Base-by-base conservation (phyloP, 2,888 invertebrate genomes). In the Lamproptera curius region DNA sequence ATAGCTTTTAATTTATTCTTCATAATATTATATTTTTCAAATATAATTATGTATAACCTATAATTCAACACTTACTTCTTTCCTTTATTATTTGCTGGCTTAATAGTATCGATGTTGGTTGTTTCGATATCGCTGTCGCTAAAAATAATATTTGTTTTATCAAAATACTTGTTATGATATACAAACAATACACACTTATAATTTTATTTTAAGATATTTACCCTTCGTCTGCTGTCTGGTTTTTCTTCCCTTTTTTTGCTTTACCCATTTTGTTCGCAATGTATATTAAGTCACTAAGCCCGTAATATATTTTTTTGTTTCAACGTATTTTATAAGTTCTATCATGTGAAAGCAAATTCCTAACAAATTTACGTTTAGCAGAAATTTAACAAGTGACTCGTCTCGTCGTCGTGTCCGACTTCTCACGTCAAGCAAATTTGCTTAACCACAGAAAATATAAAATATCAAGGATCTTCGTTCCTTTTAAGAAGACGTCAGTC, bases 221-320 rank as follows among this genome's bases (percentile, higher is more conserved):
- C 94, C 92, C 91, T 66, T 94, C 93, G 61, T 94, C 93, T 58
- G 91, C 92, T 72, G 90, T 90, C 73, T 89, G 90, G 80, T 91
- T 91, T 89, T 94, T 94, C 87, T 93, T 93, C 76, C 92, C 92
- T 84, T 94, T 94, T 90, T 94, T 94, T 76, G 92, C 90, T 88
- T 94, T 94, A 72, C 93, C 94, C 94, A 94, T 94, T 58, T 63
- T 76, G 63, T 60, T 59, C 46, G 52, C 60, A 54, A 57, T 54
- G 53, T 69, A 56, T 79, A 76, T 75, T 83, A 85, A 69, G 86
- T 85, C 72, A 83, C 81, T 65, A 83, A 79, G 53, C 77, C 84
- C 61, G 70, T 72, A 54, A 69, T 70, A 65, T 74, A 74, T 56
- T 76, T 70, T 70, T 76, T 69, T 63, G 59, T 72, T 72, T 74